These are phyloP conservation scores for Nyleta sp. DNA, from an alignment of 2,888 invertebrate genomes.

Conservation along the genomic window DNA sequence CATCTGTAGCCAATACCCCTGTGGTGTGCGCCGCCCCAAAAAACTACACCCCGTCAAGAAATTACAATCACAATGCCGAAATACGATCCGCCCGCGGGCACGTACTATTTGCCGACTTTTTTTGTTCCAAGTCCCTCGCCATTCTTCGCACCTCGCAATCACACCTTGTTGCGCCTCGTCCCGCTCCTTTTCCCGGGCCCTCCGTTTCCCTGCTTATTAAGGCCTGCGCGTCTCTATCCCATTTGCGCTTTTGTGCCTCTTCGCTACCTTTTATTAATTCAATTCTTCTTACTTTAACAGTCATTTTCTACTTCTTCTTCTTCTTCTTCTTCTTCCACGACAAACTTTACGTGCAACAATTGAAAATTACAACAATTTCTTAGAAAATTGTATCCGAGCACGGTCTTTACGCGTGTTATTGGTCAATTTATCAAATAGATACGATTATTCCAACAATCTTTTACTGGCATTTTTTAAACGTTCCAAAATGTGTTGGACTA, in stretches of 20 bases:
- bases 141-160: conserved; percentile 67
- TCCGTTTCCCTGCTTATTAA: conserved; percentile 21
- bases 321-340: too few relatives aligned
- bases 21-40: conserved; percentile 81
- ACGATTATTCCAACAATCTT: too few relatives aligned
- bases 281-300: background rate
- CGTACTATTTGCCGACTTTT: conserved; percentile 71
- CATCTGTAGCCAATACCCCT: conserved; percentile 82
- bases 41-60: conserved; percentile 80
- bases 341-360: too few relatives aligned
- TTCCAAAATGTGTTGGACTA: too few relatives aligned
- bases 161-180: conserved; percentile 50
- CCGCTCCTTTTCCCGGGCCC: conserved; percentile 16
- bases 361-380: too few relatives aligned
- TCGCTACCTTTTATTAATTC: background rate
- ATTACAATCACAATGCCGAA: conserved; percentile 83
- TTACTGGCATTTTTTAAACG: too few relatives aligned
- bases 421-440: too few relatives aligned
- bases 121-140: conserved; percentile 34
- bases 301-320: too few relatives aligned
- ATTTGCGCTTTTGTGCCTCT: conserved; percentile 71
- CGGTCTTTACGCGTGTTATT: too few relatives aligned
- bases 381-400: too few relatives aligned
- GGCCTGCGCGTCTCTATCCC: conserved; percentile 70
- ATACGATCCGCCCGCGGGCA: conserved; percentile 81